A percentile compares a stretch with the other conserved stretches of the same genome.
phyloP scores from a whole-genome alignment of 2,797 vertebrate genomes.

The Microctenopoma lineatum region DNA sequence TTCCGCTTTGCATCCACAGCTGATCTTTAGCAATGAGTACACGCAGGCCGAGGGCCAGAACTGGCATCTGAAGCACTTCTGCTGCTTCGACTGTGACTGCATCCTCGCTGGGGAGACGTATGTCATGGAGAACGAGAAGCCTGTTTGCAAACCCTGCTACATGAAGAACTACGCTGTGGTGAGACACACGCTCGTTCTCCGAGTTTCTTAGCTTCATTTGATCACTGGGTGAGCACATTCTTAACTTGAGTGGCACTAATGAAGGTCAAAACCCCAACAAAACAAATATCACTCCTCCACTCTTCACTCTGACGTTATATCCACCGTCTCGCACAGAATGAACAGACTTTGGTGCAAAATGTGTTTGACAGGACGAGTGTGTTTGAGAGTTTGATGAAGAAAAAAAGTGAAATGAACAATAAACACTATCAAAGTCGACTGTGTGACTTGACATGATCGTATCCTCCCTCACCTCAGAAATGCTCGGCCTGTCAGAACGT shows the following conservation, averaged over 20 bases:
- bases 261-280: no score
- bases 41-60: conserved; percentile 95
- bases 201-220: not conserved
- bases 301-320: no score
- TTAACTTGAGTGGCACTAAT: no score
- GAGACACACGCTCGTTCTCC: conserved; percentile 51
- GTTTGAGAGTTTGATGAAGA: not conserved
- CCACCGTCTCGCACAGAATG: no score
- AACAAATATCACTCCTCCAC: no score
- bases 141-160: conserved; percentile 94
- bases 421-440: not conserved
- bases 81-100: conserved; percentile 97
- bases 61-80: conserved; percentile 99
- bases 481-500: conserved; percentile 89
- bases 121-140: conserved; percentile 93
- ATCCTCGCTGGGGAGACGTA: conserved; percentile 96
- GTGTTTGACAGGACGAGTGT: no score
- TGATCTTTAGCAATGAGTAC: conserved; percentile 98
- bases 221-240: no score
- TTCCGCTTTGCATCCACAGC: conserved; percentile 71
- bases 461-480: conserved; percentile 74
- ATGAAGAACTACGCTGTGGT: conserved; percentile 95
- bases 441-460: not conserved
- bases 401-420: not conserved
- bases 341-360: no score